Evolutionary conservation across 1,140 invertebrate species (phyloP).

Genomic region (Caligus rogercresseyi): DNA sequence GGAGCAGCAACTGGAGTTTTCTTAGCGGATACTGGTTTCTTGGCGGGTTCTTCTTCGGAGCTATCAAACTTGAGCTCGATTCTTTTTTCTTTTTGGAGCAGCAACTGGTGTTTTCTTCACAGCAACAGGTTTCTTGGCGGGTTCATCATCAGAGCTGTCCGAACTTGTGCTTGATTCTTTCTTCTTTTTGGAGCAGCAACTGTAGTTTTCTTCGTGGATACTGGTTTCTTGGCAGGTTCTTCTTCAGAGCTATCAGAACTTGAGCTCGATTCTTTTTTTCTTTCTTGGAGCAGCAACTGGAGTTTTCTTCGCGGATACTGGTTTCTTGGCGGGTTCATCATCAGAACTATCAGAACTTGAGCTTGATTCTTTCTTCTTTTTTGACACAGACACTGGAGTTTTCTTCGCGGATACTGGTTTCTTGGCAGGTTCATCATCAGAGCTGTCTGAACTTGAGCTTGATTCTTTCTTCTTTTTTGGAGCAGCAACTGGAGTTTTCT

Average conservation of each 20-base stretch:
- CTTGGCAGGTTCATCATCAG: background rate
- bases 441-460: background rate
- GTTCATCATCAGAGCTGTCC: background rate
- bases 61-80: background rate
- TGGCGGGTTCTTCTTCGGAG: too few species aligned
- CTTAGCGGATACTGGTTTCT: background rate
- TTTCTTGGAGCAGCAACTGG: background rate
- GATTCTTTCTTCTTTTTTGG: background rate
- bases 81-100: background rate
- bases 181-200: background rate
- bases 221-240: background rate
- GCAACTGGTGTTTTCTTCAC: background rate
- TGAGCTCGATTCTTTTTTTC: background rate
- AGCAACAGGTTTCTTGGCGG: background rate
- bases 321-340: background rate
- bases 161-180: background rate
- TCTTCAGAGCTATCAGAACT: slow-evolving; percentile 2
- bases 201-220: background rate
- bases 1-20: background rate
- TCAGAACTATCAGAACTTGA: background rate
- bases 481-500: background rate
- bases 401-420: background rate
- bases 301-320: background rate
- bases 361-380: background rate
- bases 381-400: background rate